Evolutionary conservation across 2,113 vertebrate genomes (phyloP).

Genomic region (Spilogale gracilis): DNA sequence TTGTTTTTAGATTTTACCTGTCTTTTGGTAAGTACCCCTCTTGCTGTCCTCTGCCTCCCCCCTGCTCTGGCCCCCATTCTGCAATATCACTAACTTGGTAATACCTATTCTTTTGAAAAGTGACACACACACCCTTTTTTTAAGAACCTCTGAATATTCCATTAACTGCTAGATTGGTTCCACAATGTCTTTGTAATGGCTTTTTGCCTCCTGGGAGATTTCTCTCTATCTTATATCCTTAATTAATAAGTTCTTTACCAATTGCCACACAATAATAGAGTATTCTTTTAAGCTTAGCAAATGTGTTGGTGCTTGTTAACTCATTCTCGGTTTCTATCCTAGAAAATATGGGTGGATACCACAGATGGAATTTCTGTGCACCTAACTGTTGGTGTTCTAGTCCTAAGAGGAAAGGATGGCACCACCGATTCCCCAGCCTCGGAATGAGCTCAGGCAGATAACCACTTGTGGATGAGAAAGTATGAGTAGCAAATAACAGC

Average conservation of each 20-base stretch:
- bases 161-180: slow-evolving; percentile 83
- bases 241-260: slow-evolving; percentile 85
- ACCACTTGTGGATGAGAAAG: background rate
- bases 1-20: slow-evolving; percentile 10
- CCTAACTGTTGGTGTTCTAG: background rate
- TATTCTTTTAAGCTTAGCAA: slow-evolving; percentile 74
- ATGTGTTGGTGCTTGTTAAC: slow-evolving; percentile 68
- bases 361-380: background rate
- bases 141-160: slow-evolving; percentile 74
- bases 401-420: background rate
- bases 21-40: background rate
- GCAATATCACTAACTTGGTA: slow-evolving; percentile 57
- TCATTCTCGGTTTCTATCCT: slow-evolving; percentile 51
- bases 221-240: slow-evolving; percentile 81
- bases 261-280: slow-evolving; percentile 78
- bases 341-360: background rate
- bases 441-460: background rate
- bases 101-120: slow-evolving; percentile 68
- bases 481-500: background rate
- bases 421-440: background rate
- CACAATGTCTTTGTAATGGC: slow-evolving; percentile 79
- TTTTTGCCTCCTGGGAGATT: slow-evolving; percentile 81
- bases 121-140: slow-evolving; percentile 27
- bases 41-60: background rate
- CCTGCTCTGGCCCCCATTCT: background rate